A percentile compares a stretch with the other conserved stretches of the same genome.
These are phyloP conservation scores for Oligia latruncula DNA, from an alignment of 2,888 invertebrate genomes.

Conservation along the genomic window DNA sequence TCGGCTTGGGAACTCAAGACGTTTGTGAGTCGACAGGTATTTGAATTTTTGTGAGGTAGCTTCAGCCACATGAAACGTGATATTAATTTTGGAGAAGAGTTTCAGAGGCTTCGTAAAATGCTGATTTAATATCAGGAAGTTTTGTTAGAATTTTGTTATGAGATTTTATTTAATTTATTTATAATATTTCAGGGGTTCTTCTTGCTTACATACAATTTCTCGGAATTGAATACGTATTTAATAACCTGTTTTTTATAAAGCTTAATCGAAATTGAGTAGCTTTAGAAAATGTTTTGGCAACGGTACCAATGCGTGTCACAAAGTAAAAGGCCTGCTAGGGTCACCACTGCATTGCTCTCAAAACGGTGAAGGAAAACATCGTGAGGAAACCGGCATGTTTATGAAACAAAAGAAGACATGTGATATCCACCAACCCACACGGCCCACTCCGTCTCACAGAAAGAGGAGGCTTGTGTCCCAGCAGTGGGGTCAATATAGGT, in stretches of 20 bases:
- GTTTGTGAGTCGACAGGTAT: constrained; percentile 49
- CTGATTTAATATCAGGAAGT: constrained; percentile 44
- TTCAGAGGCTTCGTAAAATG: constrained; percentile 24
- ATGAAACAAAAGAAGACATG: background rate
- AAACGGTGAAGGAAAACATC: background rate
- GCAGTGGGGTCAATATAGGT: background rate
- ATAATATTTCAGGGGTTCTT: constrained; percentile 12
- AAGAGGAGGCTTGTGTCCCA: background rate
- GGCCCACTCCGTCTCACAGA: background rate
- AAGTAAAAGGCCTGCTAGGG: background rate
- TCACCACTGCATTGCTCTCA: background rate
- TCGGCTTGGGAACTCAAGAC: constrained; percentile 40
- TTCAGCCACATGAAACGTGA: constrained; percentile 43
- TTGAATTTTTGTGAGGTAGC: constrained; percentile 58
- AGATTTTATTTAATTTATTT: constrained; percentile 42
- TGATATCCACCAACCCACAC: background rate
- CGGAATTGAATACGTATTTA: background rate
- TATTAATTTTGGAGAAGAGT: constrained; percentile 51
- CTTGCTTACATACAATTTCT: background rate
- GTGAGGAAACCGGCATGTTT: background rate
- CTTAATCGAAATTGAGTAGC: background rate
- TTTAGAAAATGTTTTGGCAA: background rate
- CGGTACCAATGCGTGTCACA: background rate
- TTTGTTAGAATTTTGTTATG: constrained; percentile 36
- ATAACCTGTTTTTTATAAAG: background rate